Conservation (phyloP, 2,888 invertebrate species). For the Drosophila lacicola region DNA sequence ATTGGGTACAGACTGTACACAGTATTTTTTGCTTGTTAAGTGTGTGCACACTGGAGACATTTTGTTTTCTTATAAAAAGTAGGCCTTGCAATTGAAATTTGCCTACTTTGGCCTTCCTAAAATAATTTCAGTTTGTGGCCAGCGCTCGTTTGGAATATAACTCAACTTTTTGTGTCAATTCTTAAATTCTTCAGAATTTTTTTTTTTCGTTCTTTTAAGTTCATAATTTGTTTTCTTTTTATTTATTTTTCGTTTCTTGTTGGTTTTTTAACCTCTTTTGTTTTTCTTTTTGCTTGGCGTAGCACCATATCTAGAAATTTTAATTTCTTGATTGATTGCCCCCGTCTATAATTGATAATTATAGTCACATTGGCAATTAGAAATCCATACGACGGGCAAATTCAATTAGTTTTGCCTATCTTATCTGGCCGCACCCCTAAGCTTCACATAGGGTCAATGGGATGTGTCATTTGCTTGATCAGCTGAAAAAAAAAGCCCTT, state of each 20-base stretch:
- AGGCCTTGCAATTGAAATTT: neutral
- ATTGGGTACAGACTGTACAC: no score
- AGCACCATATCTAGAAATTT: neutral
- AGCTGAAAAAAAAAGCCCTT: slow-evolving; percentile 11
- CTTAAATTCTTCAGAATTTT: neutral
- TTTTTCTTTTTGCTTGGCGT: neutral
- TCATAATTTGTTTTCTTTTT: neutral
- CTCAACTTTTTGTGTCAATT: neutral
- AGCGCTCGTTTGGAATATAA: neutral
- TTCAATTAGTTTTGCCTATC: slow-evolving; percentile 34
- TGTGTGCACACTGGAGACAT: neutral
- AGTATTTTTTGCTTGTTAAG: no score
- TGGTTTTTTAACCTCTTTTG: neutral
- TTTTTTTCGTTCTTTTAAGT: neutral
- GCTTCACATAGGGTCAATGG: slow-evolving; percentile 17
- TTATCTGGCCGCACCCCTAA: slow-evolving; percentile 20
- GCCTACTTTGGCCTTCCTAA: neutral
- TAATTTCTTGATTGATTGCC: slow-evolving; percentile 7
- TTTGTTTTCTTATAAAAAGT: neutral
- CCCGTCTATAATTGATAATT: slow-evolving; percentile 11
- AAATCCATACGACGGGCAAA: slow-evolving; percentile 11
- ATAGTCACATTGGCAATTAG: slow-evolving; percentile 27
- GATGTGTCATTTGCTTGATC: slow-evolving; percentile 14
- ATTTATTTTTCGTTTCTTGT: neutral
- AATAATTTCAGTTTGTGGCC: neutral